Evolutionary conservation across 2,888 invertebrate genomes (phyloP).

Genomic region (Caenorhabditis becei): DNA sequence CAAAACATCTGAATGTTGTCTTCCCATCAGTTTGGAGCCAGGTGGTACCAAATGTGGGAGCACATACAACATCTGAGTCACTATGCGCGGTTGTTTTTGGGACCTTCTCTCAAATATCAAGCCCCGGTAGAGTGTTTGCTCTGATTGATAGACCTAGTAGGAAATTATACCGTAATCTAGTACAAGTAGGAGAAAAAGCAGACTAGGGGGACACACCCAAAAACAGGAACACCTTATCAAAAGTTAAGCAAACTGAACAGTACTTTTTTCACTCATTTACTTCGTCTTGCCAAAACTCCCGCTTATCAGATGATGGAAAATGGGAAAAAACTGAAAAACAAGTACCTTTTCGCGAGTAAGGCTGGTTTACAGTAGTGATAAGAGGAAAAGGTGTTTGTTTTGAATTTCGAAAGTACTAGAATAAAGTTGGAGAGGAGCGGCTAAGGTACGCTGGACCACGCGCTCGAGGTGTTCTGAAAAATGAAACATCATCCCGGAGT

Average conservation of each 20-base stretch:
- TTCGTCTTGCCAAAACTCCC: neutral
- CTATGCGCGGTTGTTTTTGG: neutral
- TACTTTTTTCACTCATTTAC: neutral
- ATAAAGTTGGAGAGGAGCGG: neutral
- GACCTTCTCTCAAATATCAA: neutral
- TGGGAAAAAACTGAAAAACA: slow-evolving; percentile 16
- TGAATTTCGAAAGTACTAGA: slow-evolving; percentile 11
- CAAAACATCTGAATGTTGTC: neutral
- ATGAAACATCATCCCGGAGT: neutral
- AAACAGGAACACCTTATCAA: neutral
- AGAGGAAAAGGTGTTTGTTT: slow-evolving; percentile 2
- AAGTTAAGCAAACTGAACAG: neutral
- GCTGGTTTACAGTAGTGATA: slow-evolving; percentile 15
- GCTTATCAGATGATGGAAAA: neutral
- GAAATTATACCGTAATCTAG: neutral
- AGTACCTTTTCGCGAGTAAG: neutral
- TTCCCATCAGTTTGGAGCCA: neutral
- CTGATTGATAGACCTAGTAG: neutral
- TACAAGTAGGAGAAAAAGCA: neutral
- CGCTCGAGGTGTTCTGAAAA: neutral
- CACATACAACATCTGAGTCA: neutral
- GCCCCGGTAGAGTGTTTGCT: neutral
- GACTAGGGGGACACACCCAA: neutral
- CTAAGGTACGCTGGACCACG: neutral
- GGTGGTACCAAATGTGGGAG: neutral